Base-by-base conservation (phyloP, 1,140 invertebrate species). In the Eriosoma lanigerum region DNA sequence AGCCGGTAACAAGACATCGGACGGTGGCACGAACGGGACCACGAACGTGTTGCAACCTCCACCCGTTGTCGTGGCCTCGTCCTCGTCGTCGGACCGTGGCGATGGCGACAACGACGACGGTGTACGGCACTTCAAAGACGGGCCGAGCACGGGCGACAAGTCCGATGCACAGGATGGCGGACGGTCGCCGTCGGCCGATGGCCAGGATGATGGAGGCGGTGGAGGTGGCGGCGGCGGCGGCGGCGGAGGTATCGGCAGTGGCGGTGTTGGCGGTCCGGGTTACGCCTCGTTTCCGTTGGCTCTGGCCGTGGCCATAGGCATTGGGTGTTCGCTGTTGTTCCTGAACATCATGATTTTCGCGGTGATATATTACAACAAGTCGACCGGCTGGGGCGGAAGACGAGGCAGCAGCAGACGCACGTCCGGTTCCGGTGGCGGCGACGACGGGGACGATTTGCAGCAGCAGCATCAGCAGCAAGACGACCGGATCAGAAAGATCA, bases 301-400 rank as follows among this genome's bases (percentile, higher is more conserved):
- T 1, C 86, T 97, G 10, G 94, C 93, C 84, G 93, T 97, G 0
- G 97, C 95, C 3, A 95, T 98, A 82, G 95, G 95, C n/a, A 96
- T 98, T 80, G 96, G 96, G 1, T 95, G 94, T 84, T 93, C 93
- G 1, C 86, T 97, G 24, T 32, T 81, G 68, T 81, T 85, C 32
- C 88, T 98, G 3, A 98, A 98, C 84, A 92, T 97, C 0, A 87
- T 98, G 19, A 96, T 98, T 83, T 97, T 97, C 84, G 95, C 94
- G 32, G 95, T 94, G 1, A 94, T 97, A 0, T 97, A 96, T 84
- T 97, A 97, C 85, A 78, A 78, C 75, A 78, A 78, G 21, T 78
- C 75, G 9, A 48, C 75, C 5, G 75, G 75, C 94, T 97, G 84
- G 88, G 94, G 21, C 94, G 97, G 84, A 87, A 95, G 80, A 9